Evolutionary conservation across 1,140 invertebrate species (phyloP), one percentile per base, ranked within the genome.

Genomic region (Nixonia krombeini): DNA sequence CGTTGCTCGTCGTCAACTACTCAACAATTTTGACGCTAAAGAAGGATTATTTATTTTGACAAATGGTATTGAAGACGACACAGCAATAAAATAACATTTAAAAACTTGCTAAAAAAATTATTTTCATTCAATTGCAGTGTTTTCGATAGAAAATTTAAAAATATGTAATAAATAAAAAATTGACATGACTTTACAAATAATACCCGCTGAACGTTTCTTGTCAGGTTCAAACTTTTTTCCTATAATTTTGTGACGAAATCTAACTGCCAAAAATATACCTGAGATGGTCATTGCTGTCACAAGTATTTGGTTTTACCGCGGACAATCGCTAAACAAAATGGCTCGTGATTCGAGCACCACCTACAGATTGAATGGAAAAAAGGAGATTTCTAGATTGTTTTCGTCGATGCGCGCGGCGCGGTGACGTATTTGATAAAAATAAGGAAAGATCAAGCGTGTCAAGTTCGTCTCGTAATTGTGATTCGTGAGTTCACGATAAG

Each of bases 311-410:
- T n/a, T n/a, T n/a, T n/a, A n/a, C n/a, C n/a, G n/a, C n/a, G n/a
- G n/a, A n/a, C n/a, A n/a, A n/a, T n/a, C n/a, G n/a, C n/a, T n/a
- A n/a, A n/a, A n/a, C n/a, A n/a, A n/a, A n/a, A n/a, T n/a, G n/a
- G n/a, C n/a, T n/a, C n/a, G n/a, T n/a, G n/a, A n/a, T n/a, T 31
- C 29, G 29, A n/a, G 31, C 57, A 70, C 62, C 40, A 61, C 47
- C 66, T 74, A 9, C 4, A 3, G 63, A 26, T 8, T 25, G n/a
- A 26, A 45, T 9, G 33, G n/a, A 17, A 49, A 61, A 31, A n/a
- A 44, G 44, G 26, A 66, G 59, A 51, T 67, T 75, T 74, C 69
- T 72, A 74, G 63, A 75, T 74, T 65, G 69, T 74, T 74, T 72
- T 73, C 52, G 45, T 65, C 46, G 41, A 47, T 57, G 35, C 52